Percentiles rank a stretch among this genome's conserved stretches.
phyloP scores from a whole-genome alignment of 2,888 invertebrate genomes.

The Abscondita cerata region DNA sequence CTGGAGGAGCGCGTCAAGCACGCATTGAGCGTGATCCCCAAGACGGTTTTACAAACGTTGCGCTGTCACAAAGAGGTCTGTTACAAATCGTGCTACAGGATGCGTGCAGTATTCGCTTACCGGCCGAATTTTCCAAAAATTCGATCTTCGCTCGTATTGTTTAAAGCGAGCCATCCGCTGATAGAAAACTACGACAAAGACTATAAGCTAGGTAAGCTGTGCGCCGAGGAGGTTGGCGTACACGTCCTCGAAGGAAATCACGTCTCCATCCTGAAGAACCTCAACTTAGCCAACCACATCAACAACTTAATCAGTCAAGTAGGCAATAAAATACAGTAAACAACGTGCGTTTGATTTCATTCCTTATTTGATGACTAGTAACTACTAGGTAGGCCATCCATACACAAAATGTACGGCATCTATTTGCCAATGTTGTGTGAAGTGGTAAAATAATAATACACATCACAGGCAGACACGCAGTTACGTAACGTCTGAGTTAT shows the following conservation, averaged over 20 bases:
- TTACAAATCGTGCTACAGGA: conserved; percentile 61
- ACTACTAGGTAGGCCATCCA: no score
- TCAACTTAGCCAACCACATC: conserved; percentile 67
- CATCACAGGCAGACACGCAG: no score
- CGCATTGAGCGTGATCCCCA: conserved; percentile 57
- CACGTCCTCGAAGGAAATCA: conserved; percentile 78
- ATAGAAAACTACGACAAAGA: conserved; percentile 66
- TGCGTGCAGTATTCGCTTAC: conserved; percentile 63
- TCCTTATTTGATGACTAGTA: no score
- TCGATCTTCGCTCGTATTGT: conserved; percentile 65
- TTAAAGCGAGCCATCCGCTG: conserved; percentile 69
- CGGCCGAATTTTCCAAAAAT: conserved; percentile 55
- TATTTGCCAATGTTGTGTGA: no score
- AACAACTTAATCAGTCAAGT: no score
- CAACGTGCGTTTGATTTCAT: no score
- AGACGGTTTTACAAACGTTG: conserved; percentile 54
- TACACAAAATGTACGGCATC: no score
- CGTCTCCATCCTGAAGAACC: conserved; percentile 70
- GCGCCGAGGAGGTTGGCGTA: conserved; percentile 65
- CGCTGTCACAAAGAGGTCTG: conserved; percentile 58
- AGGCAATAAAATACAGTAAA: no score
- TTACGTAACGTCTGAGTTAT: no score
- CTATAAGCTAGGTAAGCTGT: conserved; percentile 69
- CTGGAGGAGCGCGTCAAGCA: conserved; percentile 66
- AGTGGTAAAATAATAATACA: no score